Conservation (phyloP, 2,113 vertebrate species). For the Talpa occidentalis region DNA sequence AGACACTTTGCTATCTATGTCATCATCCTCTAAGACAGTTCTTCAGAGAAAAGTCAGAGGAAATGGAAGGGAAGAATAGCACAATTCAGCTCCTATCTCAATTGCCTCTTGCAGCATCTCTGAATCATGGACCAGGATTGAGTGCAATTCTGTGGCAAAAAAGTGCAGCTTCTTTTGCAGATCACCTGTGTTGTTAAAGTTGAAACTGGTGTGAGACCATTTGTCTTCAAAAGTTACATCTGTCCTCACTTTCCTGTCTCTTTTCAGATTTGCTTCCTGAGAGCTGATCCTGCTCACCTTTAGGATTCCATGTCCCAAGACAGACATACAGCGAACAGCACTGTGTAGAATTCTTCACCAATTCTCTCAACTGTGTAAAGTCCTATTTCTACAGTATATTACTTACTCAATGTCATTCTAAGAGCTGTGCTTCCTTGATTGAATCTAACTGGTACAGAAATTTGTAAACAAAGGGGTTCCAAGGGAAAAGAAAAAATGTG, state of each 20-base stretch:
- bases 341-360: neutral
- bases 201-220: neutral
- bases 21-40: neutral
- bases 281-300: neutral
- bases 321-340: neutral
- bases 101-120: neutral
- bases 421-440: neutral
- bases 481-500: neutral
- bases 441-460: neutral
- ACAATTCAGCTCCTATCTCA: neutral
- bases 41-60: neutral
- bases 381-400: neutral
- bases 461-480: neutral
- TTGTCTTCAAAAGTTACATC: neutral
- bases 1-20: neutral
- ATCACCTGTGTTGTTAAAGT: neutral
- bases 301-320: neutral
- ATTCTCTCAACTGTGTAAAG: neutral
- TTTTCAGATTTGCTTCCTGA: neutral
- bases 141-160: neutral
- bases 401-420: neutral
- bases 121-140: neutral
- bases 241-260: neutral
- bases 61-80: neutral
- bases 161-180: neutral